Conservation (phyloP, 2,113 vertebrate species). For the Gadus chalcogrammus region DNA sequence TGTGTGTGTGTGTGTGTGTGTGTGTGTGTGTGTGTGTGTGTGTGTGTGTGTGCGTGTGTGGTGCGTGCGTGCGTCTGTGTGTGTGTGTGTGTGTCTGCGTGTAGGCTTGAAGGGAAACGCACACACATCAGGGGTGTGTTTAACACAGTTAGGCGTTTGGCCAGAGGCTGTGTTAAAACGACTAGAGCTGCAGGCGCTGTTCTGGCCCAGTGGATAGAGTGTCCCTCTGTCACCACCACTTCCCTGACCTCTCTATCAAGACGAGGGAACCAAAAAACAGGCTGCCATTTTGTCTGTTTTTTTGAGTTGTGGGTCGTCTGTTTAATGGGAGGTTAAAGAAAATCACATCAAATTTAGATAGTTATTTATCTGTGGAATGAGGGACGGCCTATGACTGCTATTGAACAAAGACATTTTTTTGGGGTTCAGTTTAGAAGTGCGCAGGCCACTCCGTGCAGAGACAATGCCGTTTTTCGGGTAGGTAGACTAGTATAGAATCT, state of each 20-base stretch:
- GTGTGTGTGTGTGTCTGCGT: neutral
- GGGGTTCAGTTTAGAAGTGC: no score
- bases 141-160: constrained; percentile 59
- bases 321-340: no score
- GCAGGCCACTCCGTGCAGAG: no score
- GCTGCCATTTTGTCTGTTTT: no score
- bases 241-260: constrained; percentile 44
- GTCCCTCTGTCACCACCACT: constrained; percentile 47
- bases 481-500: no score
- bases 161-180: constrained; percentile 59
- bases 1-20: no score
- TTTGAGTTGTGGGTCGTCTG: no score
- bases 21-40: neutral
- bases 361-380: no score
- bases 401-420: no score
- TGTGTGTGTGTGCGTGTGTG: constrained; percentile 42
- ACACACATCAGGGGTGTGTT: constrained; percentile 55
- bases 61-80: constrained; percentile 3
- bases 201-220: constrained; percentile 47
- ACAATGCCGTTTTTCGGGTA: no score
- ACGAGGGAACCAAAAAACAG: constrained; percentile 10
- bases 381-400: no score
- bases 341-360: no score
- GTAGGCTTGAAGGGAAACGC: constrained; percentile 20
- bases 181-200: constrained; percentile 39